A percentile compares a stretch with the other conserved stretches of the same genome.
phyloP scores from a whole-genome alignment of 2,888 invertebrate species.

The Mylabris sibirica region DNA sequence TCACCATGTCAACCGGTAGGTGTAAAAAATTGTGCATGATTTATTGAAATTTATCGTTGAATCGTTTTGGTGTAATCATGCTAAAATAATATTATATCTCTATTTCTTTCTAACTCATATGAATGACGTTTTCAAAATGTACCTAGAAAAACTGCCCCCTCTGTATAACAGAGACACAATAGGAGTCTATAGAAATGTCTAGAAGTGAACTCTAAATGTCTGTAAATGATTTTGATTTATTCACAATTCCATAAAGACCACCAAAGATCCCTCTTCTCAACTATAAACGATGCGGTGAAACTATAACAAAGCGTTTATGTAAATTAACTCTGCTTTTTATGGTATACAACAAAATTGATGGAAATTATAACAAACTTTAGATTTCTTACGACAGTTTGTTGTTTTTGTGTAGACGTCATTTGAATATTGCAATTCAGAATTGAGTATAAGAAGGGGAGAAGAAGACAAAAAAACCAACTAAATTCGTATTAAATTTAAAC shows the following conservation, averaged over 20 bases:
- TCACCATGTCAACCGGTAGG: not conserved
- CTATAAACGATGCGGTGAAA: not conserved
- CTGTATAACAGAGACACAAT: not conserved
- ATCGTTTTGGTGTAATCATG: no score
- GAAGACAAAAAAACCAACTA: not conserved
- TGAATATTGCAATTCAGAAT: not conserved
- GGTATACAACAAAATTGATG: not conserved
- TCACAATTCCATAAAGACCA: not conserved
- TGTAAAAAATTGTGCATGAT: not conserved
- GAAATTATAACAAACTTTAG: not conserved
- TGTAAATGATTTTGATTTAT: constrained; percentile 10
- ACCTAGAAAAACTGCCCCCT: no score
- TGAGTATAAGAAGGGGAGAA: no score
- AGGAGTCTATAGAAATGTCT: not conserved
- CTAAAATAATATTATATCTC: no score
- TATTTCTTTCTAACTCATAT: no score
- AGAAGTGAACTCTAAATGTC: not conserved
- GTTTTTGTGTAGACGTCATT: not conserved
- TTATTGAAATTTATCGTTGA: no score
- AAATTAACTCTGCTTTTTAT: not conserved
- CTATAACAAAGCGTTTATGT: not conserved
- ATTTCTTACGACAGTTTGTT: not conserved
- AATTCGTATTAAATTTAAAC: no score
- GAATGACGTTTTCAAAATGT: no score
- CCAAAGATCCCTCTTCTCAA: not conserved